Evolutionary conservation across 2,888 invertebrate species (phyloP).

Genomic region (Cacoxenus indagator): DNA sequence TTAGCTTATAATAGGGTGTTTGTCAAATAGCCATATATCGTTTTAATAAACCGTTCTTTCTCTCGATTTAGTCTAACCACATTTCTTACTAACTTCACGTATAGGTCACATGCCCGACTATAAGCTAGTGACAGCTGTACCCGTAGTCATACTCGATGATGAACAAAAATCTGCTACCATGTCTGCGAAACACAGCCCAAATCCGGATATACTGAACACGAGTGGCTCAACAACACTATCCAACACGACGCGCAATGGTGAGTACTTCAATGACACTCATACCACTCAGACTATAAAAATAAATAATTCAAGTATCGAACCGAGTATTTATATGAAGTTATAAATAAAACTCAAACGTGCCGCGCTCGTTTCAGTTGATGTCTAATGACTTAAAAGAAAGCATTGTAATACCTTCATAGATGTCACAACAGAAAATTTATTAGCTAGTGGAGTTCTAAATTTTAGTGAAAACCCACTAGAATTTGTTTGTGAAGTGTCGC

Average conservation of each 20-base stretch:
- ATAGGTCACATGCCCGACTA: constrained; percentile 74
- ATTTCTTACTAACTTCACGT: no score
- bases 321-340: not conserved
- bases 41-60: no score
- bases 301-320: no score
- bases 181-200: constrained; percentile 26
- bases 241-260: constrained; percentile 56
- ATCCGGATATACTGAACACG: constrained; percentile 30
- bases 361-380: constrained; percentile 5
- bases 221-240: constrained; percentile 43
- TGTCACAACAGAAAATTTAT: constrained; percentile 1
- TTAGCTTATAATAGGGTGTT: no score
- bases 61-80: no score
- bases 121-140: constrained; percentile 82
- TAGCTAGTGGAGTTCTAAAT: not conserved
- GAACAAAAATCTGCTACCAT: constrained; percentile 65
- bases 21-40: no score
- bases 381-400: constrained; percentile 15
- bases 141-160: constrained; percentile 83
- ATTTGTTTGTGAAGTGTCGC: not conserved
- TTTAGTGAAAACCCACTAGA: not conserved
- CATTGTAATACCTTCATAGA: not conserved
- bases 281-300: not conserved
- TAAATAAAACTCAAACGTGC: constrained; percentile 4
- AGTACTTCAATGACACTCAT: constrained; percentile 32